Conservation (phyloP, 2,113 vertebrate species). For the Gadus chalcogrammus region DNA sequence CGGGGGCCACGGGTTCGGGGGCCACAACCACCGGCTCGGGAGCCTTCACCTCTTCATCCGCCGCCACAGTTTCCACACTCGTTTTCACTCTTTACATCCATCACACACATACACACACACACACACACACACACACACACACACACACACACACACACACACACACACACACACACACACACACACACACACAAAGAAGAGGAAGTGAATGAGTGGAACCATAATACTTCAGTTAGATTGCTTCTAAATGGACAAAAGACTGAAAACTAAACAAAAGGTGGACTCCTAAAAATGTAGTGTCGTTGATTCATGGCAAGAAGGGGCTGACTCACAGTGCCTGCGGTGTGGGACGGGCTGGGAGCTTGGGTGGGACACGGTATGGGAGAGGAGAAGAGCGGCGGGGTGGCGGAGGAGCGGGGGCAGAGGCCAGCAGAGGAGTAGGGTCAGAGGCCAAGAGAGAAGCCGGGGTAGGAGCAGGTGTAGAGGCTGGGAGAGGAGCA, state of each 20-base stretch:
- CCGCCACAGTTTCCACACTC: constrained; percentile 14
- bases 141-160: no score
- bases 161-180: no score
- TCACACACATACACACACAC: no score
- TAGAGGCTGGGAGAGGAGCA: background rate
- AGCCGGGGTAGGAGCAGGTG: background rate
- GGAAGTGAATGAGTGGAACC: background rate
- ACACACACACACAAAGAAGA: constrained; percentile 3
- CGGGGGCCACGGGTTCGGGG: background rate
- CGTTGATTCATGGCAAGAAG: background rate
- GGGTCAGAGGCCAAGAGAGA: background rate
- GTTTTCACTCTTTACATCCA: constrained; percentile 34
- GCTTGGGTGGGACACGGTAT: background rate
- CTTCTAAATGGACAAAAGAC: no score
- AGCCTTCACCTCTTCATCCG: constrained; percentile 17
- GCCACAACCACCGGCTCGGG: constrained; percentile 1
- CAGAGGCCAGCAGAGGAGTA: background rate
- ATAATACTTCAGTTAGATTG: no score
- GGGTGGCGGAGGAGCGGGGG: background rate
- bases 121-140: no score
- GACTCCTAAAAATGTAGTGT: no score
- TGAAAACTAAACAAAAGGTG: no score
- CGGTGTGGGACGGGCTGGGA: background rate
- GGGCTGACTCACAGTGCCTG: no score
- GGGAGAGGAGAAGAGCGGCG: background rate